Base-by-base conservation (phyloP, 1,140 invertebrate species). In the Lethocerus indicus region DNA sequence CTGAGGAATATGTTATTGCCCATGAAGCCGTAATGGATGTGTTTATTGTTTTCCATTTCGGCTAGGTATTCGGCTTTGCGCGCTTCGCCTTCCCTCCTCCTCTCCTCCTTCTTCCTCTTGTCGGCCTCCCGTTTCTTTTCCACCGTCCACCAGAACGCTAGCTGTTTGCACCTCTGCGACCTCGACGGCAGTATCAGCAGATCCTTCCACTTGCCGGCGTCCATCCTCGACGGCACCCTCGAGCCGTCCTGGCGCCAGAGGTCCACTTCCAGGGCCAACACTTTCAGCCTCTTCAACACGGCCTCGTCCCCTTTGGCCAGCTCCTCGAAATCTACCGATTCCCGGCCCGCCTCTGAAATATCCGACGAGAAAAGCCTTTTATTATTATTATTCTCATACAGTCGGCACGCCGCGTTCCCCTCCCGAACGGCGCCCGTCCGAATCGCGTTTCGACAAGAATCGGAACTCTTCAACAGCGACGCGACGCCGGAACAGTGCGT, bases 1-100 rank as follows among this genome's bases (percentile, higher is more conserved):
- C 80, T 63, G n/a, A 79, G 42, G 54, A 59, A 59, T 37, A 60
- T 52, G 35, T 47, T 55, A 27, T 49, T 58, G 21, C 57, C 53
- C 32, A 28, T 5, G 46, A 59, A 53, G 9, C 57, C 57, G 46
- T 58, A 59, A 6, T 41, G 20, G 18, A 57, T 55, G n/a, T 58
- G 57, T 21, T 51, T 25, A 41, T 47, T 53, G 14, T 24, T 27
- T 36, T 41, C 50, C 23, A 16, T 28, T 37, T 49, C 23, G 12
- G 28, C 23, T 13, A 32, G 25, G 47, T 23, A 12, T 51, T 55
- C 43, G 23, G 46, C 54, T 25, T 21, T 37, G 12, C 7, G 27
- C 18, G 54, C 47, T 51, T 43, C 13, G 9, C 7, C 18, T 13
- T 28, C 40, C 25, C 7, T 37, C 42, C 49, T 29, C 35, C 54